Conservation (phyloP, 2,888 invertebrate genomes). For the Cerastis leucographa region DNA sequence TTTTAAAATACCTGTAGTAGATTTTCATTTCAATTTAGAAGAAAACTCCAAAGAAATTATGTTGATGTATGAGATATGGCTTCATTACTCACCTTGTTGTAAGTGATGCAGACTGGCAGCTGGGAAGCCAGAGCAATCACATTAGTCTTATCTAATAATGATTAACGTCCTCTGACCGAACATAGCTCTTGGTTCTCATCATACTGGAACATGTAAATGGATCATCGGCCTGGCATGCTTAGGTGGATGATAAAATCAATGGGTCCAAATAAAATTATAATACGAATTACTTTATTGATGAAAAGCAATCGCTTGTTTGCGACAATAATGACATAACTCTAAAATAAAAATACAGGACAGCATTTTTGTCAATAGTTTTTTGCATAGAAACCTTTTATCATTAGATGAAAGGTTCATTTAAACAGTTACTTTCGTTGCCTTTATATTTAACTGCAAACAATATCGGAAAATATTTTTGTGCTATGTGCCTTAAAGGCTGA, state of each 20-base stretch:
- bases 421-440: no score
- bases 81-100: conserved; percentile 51
- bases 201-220: background rate
- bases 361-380: no score
- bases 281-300: background rate
- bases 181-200: background rate
- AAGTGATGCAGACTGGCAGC: conserved; percentile 39
- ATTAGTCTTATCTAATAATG: conserved; percentile 50
- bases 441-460: no score
- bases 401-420: no score
- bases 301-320: no score
- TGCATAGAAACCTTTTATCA: no score
- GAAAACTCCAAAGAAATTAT: conserved; percentile 47
- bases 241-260: background rate
- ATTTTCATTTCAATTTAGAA: conserved; percentile 19
- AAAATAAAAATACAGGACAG: no score
- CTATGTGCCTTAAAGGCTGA: no score
- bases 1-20: background rate
- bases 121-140: conserved; percentile 41
- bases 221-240: background rate
- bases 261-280: background rate
- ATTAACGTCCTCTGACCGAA: conserved; percentile 27
- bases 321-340: no score
- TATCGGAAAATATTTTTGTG: no score
- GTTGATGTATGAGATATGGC: conserved; percentile 57